Evolutionary conservation across 2,113 vertebrate genomes (phyloP).

Genomic region (Cyanoderma ruficeps): DNA sequence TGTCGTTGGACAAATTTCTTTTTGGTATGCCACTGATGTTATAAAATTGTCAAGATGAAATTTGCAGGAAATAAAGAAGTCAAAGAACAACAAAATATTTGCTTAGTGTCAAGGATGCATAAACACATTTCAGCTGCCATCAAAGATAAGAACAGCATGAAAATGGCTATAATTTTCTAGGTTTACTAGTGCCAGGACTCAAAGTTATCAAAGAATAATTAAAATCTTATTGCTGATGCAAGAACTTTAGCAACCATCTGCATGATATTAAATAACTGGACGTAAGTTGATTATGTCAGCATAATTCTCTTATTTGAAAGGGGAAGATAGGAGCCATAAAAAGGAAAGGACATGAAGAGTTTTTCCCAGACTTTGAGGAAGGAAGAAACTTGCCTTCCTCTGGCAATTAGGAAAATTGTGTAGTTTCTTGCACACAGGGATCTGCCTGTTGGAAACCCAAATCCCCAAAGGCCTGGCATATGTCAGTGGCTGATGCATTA

Average conservation of each 20-base stretch:
- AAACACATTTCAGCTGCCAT: not conserved
- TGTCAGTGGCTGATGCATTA: not conserved
- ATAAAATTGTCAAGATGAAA: slow-evolving; percentile 72
- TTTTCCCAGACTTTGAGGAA: not conserved
- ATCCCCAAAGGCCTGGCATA: not conserved
- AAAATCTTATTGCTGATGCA: not conserved
- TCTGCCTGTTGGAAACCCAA: not conserved
- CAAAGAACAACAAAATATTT: not conserved
- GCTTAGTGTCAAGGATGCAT: not conserved
- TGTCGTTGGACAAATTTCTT: slow-evolving; percentile 65
- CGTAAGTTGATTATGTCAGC: not conserved
- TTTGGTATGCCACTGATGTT: slow-evolving; percentile 72
- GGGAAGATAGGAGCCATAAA: not conserved
- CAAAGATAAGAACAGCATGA: not conserved
- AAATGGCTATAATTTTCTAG: not conserved
- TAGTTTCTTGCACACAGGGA: not conserved
- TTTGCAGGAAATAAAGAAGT: not conserved
- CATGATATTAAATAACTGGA: not conserved
- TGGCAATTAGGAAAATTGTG: not conserved
- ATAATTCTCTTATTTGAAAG: not conserved
- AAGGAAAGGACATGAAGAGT: not conserved
- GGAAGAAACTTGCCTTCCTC: not conserved
- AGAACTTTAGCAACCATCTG: not conserved
- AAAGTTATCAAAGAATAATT: not conserved
- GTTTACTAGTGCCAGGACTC: not conserved